Conservation (phyloP, 2,888 invertebrate species). For the Glaucopsyche alexis region DNA sequence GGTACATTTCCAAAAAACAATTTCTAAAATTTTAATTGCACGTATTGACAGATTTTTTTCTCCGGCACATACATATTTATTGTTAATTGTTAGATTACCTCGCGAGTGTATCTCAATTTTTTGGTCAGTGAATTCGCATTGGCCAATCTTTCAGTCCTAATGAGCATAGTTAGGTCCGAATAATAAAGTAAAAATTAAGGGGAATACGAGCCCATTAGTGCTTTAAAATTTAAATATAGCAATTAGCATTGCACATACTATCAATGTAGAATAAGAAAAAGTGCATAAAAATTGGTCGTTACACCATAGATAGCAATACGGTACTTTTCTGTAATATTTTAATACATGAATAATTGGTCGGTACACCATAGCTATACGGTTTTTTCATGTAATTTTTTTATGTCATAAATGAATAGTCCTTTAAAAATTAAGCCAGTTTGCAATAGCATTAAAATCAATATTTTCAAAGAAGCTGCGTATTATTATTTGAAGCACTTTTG, state of each 20-base stretch:
- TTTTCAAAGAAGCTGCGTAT: too few relatives aligned
- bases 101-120: background rate
- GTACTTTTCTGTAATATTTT: too few relatives aligned
- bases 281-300: too few relatives aligned
- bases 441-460: too few relatives aligned
- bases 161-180: background rate
- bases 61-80: background rate
- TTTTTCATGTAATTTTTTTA: too few relatives aligned
- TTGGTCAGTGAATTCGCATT: background rate
- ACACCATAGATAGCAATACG: too few relatives aligned
- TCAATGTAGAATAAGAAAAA: too few relatives aligned
- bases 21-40: constrained; percentile 29
- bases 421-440: too few relatives aligned
- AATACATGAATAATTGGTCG: too few relatives aligned
- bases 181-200: background rate
- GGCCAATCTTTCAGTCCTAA: background rate
- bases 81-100: background rate
- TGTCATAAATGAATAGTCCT: too few relatives aligned
- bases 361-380: too few relatives aligned
- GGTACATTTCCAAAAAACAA: constrained; percentile 34
- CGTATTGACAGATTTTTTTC: constrained; percentile 2
- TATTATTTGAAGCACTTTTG: too few relatives aligned
- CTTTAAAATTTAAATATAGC: background rate
- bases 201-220: background rate
- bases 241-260: background rate